phyloP scores from a whole-genome alignment of 2,888 invertebrate genomes.

The Diachrysia chrysitis region DNA sequence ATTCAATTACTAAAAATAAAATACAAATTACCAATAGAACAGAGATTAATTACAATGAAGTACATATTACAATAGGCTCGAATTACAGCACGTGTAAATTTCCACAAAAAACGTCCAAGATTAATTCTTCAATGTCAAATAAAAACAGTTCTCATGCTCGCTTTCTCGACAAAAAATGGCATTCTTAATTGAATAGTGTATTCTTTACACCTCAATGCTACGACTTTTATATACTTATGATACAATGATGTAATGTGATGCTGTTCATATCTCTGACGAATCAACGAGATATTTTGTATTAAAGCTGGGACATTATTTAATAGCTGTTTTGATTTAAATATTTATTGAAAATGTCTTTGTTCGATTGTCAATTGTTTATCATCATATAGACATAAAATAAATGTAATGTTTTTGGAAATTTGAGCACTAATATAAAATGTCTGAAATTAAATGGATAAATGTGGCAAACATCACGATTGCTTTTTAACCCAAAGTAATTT shows the following conservation, averaged over 20 bases:
- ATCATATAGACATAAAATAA: no score
- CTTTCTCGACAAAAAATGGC: conserved; percentile 52
- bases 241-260: conserved; percentile 6
- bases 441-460: no score
- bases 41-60: conserved; percentile 2
- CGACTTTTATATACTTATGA: conserved; percentile 7
- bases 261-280: conserved; percentile 6
- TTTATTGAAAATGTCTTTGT: background rate
- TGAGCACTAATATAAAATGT: no score
- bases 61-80: background rate
- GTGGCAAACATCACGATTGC: no score
- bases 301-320: background rate
- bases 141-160: conserved; percentile 54
- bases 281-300: background rate
- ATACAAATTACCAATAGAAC: background rate
- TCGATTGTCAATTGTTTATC: background rate
- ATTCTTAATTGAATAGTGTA: conserved; percentile 39
- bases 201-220: conserved; percentile 28
- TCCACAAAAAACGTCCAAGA: conserved; percentile 33
- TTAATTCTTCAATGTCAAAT: conserved; percentile 48
- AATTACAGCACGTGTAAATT: conserved; percentile 32
- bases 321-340: background rate
- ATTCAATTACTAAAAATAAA: no score
- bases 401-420: no score
- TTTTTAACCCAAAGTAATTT: no score